Conservation (phyloP, 2,113 vertebrate species). For the Halichoeres trimaculatus region DNA sequence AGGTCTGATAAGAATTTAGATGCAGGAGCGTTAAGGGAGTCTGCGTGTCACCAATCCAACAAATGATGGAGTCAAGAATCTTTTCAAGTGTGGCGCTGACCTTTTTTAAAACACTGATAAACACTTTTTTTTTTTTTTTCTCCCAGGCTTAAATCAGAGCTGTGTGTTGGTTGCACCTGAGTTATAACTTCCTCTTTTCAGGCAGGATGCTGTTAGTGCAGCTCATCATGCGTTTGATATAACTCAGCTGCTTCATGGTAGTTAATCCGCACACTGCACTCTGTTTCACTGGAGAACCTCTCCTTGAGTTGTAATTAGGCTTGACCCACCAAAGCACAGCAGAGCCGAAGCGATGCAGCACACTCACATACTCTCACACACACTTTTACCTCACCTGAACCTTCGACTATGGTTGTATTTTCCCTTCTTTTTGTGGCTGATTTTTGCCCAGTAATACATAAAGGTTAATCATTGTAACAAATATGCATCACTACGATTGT, state of each 20-base stretch:
- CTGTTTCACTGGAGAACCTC: conserved; percentile 52
- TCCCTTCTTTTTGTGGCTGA: background rate
- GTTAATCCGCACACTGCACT: conserved; percentile 51
- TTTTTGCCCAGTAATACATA: background rate
- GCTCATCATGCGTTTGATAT: conserved; percentile 34
- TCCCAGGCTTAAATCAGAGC: background rate
- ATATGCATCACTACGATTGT: background rate
- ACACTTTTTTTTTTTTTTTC: no score
- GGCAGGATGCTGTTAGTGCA: conserved; percentile 24
- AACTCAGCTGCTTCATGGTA: conserved; percentile 41
- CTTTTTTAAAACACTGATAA: background rate
- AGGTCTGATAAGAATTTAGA: conserved; percentile 42
- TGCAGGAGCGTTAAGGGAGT: conserved; percentile 11
- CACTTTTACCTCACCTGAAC: conserved; percentile 20
- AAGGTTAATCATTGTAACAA: background rate
- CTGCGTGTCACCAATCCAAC: background rate
- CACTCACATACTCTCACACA: conserved; percentile 19
- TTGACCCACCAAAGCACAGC: conserved; percentile 64
- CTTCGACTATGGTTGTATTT: background rate
- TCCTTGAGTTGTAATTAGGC: conserved; percentile 74
- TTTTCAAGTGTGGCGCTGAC: background rate
- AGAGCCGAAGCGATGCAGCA: conserved; percentile 40
- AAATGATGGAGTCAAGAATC: background rate
- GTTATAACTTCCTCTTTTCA: background rate
- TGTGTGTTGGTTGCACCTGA: background rate